Evolutionary conservation across 23 tunicate genomes (phyloP), one percentile per base, ranked within the genome.

Genomic region (Halocynthia roretzi): DNA sequence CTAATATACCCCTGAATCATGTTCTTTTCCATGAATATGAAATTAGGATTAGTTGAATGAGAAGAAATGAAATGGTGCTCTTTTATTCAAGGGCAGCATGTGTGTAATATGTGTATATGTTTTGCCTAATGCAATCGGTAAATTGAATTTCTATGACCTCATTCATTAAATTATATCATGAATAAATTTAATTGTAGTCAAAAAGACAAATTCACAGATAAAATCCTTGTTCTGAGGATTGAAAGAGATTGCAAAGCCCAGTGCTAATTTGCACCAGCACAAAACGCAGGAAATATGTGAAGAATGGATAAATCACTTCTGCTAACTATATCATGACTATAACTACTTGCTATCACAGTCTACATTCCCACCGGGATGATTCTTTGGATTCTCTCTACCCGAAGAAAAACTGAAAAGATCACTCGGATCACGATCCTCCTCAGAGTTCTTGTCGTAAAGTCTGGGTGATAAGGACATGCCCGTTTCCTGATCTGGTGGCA

Each of bases 391-490:
- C 20, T 53, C 49, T 15, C 4, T 53, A 12, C 60, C 19, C 11
- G 62, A 44, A 10, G 60, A 21, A 74, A 74, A 74, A 54, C 78
- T 74, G 78, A 74, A 74, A 62, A 74, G 18, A 48, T 74, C 78
- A 8, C 10, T 74, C 44, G 44, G 4, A 31, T 31, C 44, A 31
- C 44, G 44, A 22, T 74, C 78, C 17, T 74, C 78, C 23, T 67
- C 71, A n/a, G 78, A 53, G 10, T 44, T 23, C 54, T 22, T 54
- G 19, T 54, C 22, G 56, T 9, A 10, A 10, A 9, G 49, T 23
- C 40, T 54, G 10, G 60, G 56, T 22, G 55, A 62, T 20, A 40
- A 40, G 31, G 70, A 10, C 10, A 65, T 65, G 70, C 70, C 19
- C 10, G 40, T 54, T 14, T 74, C 22, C 64, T 22, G 55, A 21